These are phyloP conservation scores for Acleris cristana DNA, from an alignment of 2,888 invertebrate species.

Conservation along the genomic window DNA sequence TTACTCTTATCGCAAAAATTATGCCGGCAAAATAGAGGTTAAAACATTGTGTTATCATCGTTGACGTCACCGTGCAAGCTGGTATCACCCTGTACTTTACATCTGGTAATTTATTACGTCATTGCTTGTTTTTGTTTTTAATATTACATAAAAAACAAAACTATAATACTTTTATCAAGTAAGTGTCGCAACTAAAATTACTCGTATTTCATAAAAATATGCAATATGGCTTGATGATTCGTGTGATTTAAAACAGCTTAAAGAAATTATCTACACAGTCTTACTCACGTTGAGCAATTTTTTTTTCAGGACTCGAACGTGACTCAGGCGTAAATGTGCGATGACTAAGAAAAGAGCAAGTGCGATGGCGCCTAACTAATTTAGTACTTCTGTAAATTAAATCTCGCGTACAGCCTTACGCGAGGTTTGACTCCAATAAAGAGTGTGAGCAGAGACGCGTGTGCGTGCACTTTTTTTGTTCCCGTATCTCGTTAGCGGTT, in stretches of 20 bases:
- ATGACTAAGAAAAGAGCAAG: slow-evolving; percentile 56
- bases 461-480: slow-evolving; percentile 65
- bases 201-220: neutral
- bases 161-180: too few species aligned
- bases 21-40: slow-evolving; percentile 3
- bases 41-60: neutral
- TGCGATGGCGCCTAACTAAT: slow-evolving; percentile 26
- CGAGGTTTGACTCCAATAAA: slow-evolving; percentile 10
- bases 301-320: slow-evolving; percentile 69
- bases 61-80: neutral
- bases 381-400: slow-evolving; percentile 25
- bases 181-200: too few species aligned
- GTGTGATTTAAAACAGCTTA: slow-evolving; percentile 13
- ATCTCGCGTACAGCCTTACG: neutral
- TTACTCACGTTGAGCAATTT: slow-evolving; percentile 64
- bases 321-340: slow-evolving; percentile 71
- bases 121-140: slow-evolving; percentile 3
- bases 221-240: too few species aligned
- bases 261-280: slow-evolving; percentile 32
- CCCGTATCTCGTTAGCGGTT: slow-evolving; percentile 72
- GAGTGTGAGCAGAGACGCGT: slow-evolving; percentile 44
- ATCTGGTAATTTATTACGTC: slow-evolving; percentile 13
- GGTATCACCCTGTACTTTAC: slow-evolving; percentile 1
- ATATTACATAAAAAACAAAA: neutral
- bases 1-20: slow-evolving; percentile 1